Base-by-base conservation (phyloP, 2,113 vertebrate genomes). In the Trogon melanurus region DNA sequence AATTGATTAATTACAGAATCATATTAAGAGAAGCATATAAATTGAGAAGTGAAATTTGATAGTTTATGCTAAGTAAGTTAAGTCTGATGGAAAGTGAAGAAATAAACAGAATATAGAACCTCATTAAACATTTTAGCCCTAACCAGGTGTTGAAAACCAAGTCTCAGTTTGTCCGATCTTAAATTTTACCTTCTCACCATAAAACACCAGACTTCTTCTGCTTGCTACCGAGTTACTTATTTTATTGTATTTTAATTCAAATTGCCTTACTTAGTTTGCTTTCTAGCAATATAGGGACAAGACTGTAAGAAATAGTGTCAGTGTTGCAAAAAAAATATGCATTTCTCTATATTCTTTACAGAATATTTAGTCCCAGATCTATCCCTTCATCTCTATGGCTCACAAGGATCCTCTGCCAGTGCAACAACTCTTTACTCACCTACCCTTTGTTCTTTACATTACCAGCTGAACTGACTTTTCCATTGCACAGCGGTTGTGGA, bases 401-500 rank as follows among this genome's bases (percentile, higher is more conserved):
- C 21, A 26, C 34, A 10, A 85, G 13, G 10, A 38, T 53, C 8
- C 29, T 84, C 17, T 70, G 29, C 5, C 29, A 66, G 32, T 44
- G 25, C 7, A 29, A 57, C 21, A 50, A 26, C 10, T 30, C 32
- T 87, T 62, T 41, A 48, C 17, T 29, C 5, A 32, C 6, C 29
- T 53, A 30, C 6, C 6, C 17, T 80, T 70, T 20, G 5, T 13
- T 89, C 18, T 78, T 60, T 61, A 38, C 23, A 16, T 45, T 90
- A 29, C 7, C 9, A 53, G 13, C 16, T 45, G 38, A 47, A 13
- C 4, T 66, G 36, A 34, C 66, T 71, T 89, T 79, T 67, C 61
- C 48, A 22, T 8, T 56, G 32, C 13, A 51, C 8, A 36, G 5
- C 27, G 9, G 1, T 6, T 22, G 32, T 10, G 10, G 2, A 2